Conservation (phyloP, 2,113 vertebrate species). For the Suricata suricatta region DNA sequence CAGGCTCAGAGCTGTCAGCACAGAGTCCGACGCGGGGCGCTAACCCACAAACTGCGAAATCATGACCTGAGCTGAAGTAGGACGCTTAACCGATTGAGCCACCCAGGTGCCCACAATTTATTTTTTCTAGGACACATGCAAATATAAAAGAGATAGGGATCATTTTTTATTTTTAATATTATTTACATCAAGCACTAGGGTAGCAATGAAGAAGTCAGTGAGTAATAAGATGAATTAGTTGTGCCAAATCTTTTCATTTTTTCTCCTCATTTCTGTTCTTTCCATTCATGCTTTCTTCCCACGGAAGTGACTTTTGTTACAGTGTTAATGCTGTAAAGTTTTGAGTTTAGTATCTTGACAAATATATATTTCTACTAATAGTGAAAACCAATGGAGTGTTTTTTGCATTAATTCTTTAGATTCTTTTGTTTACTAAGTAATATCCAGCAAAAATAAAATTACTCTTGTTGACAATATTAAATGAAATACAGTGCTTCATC, state of each 20-base stretch:
- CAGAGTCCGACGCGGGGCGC: too few relatives aligned
- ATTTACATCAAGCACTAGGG: neutral
- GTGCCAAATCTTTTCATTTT: neutral
- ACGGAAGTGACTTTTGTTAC: neutral
- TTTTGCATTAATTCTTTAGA: neutral
- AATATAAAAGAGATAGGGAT: neutral
- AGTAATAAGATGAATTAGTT: neutral
- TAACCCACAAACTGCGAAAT: too few relatives aligned
- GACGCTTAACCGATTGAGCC: too few relatives aligned
- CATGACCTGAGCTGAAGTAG: too few relatives aligned
- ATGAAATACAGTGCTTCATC: neutral
- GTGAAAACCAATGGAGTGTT: neutral
- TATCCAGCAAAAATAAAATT: neutral
- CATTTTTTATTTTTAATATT: neutral
- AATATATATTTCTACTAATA: neutral
- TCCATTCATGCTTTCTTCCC: neutral
- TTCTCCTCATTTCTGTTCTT: neutral
- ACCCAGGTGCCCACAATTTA: neutral
- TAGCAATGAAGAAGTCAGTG: neutral
- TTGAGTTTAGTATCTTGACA: neutral
- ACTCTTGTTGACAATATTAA: neutral
- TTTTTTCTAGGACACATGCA: neutral
- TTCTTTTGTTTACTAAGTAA: neutral
- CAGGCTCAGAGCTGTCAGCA: too few relatives aligned
- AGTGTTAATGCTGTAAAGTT: neutral